phyloP scores from a whole-genome alignment of 2,888 invertebrate genomes.

The Lepeophtheirus nordmannii region DNA sequence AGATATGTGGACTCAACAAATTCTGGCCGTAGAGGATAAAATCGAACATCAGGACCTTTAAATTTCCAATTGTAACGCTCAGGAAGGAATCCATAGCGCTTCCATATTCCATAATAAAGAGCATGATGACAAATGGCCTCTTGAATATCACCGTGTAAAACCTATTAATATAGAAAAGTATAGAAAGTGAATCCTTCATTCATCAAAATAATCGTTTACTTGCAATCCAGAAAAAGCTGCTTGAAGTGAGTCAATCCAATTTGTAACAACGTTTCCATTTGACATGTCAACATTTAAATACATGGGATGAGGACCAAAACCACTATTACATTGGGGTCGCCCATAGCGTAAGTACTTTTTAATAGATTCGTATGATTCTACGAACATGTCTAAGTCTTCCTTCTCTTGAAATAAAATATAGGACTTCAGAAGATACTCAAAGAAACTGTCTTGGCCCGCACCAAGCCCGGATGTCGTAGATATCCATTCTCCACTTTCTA shows the following conservation, averaged over 20 bases:
- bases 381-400: conserved; percentile 43
- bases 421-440: conserved; percentile 93
- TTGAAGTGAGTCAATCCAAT: conserved; percentile 49
- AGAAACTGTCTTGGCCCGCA: conserved; percentile 98
- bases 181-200: conserved; percentile 26
- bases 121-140: conserved; percentile 49
- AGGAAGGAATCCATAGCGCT: conserved; percentile 43
- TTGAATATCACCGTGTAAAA: conserved; percentile 46
- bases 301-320: conserved; percentile 44
- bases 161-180: conserved; percentile 32
- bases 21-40: conserved; percentile 49
- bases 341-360: conserved; percentile 37
- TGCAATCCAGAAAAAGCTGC: conserved; percentile 37
- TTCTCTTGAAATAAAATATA: conserved; percentile 52
- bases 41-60: conserved; percentile 41
- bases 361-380: conserved; percentile 42
- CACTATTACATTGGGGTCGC: conserved; percentile 40
- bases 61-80: conserved; percentile 40
- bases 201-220: conserved; percentile 30
- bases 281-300: conserved; percentile 50
- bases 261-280: conserved; percentile 42
- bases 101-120: conserved; percentile 46
- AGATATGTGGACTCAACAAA: conserved; percentile 48
- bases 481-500: conserved; percentile 46
- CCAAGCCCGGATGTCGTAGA: conserved; percentile 63